phyloP scores from a whole-genome alignment of 1,140 invertebrate species.

The Rhyacophila brunnea region DNA sequence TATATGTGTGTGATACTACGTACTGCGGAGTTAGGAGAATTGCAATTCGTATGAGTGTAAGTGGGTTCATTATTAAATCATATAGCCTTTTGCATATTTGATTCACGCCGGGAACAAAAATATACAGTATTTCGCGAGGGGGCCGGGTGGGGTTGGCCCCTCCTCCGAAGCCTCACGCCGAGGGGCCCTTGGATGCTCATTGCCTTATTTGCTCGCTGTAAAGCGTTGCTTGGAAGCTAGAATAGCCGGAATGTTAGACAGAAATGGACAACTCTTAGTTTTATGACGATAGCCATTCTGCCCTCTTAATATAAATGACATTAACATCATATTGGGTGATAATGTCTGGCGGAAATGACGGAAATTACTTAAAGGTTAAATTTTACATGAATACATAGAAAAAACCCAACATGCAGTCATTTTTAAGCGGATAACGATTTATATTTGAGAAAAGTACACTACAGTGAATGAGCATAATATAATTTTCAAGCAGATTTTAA shows the following conservation, averaged over 20 bases:
- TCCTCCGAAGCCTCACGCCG: not conserved
- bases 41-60: slow-evolving; percentile 20
- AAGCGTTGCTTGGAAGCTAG: slow-evolving; percentile 4
- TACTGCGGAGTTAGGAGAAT: too few relatives aligned
- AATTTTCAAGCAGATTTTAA: too few relatives aligned
- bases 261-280: slow-evolving; percentile 10
- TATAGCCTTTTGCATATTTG: slow-evolving; percentile 32
- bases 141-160: not conserved
- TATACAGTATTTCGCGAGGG: slow-evolving; percentile 7
- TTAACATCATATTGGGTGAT: too few relatives aligned
- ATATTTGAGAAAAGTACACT: too few relatives aligned
- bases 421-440: too few relatives aligned
- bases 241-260: slow-evolving; percentile 5
- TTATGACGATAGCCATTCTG: slow-evolving; percentile 13
- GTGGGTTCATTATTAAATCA: slow-evolving; percentile 34
- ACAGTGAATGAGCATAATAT: too few relatives aligned
- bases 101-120: slow-evolving; percentile 25
- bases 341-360: too few relatives aligned
- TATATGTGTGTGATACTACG: too few relatives aligned
- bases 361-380: too few relatives aligned
- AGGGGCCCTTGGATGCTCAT: not conserved
- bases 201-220: slow-evolving; percentile 9
- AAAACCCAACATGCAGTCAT: too few relatives aligned
- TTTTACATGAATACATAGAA: too few relatives aligned
- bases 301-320: too few relatives aligned